A percentile compares a stretch with the other conserved stretches of the same genome.
phyloP scores from a whole-genome alignment of 2,888 invertebrate species.

The Abrostola tripartita region DNA sequence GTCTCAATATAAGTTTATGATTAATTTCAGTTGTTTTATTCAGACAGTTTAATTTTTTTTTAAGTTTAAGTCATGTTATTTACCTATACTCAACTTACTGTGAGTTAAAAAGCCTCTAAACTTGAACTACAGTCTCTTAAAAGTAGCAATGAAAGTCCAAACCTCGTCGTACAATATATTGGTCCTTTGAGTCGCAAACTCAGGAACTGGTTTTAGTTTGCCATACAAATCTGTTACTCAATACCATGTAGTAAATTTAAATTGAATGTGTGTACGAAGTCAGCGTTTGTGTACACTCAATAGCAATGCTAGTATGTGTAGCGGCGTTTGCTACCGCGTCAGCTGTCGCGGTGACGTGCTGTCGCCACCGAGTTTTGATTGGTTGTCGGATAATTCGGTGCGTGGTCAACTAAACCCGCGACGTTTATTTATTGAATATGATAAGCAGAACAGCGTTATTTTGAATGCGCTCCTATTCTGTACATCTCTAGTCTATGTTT shows the following conservation, averaged over 20 bases:
- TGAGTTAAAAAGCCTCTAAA: too few relatives aligned
- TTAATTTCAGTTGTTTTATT: too few relatives aligned
- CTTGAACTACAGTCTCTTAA: too few relatives aligned
- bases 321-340: conserved; percentile 23
- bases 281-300: neutral
- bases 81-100: too few relatives aligned
- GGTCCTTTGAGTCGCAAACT: neutral
- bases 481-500: too few relatives aligned
- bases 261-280: neutral
- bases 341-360: conserved; percentile 35
- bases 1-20: too few relatives aligned
- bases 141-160: too few relatives aligned
- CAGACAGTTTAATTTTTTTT: too few relatives aligned
- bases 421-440: conserved; percentile 24
- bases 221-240: neutral
- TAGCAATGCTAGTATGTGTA: neutral
- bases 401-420: conserved; percentile 17
- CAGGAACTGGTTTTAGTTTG: neutral
- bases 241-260: neutral
- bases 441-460: neutral
- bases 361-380: conserved; percentile 16
- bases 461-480: too few relatives aligned
- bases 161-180: too few relatives aligned
- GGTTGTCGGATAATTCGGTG: conserved; percentile 13
- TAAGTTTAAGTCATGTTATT: too few relatives aligned